phyloP scores from a whole-genome alignment of 2,113 vertebrate species.

The Paedocypris sp. region DNA sequence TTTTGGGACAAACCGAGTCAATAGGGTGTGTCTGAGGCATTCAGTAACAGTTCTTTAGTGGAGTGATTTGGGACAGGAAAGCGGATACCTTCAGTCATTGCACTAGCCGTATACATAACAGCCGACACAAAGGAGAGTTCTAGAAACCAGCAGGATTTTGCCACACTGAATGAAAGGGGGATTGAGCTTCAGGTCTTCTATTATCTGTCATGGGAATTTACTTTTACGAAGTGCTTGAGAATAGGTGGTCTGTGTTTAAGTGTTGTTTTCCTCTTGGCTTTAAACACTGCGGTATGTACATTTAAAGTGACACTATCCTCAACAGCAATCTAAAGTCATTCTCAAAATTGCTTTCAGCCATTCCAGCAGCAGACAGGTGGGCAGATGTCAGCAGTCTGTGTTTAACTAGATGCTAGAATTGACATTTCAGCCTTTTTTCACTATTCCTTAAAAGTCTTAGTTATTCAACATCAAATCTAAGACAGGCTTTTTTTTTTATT shows the following conservation, averaged over 20 bases:
- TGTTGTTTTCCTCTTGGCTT: slow-evolving; percentile 46
- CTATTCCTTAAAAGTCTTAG: too few relatives aligned
- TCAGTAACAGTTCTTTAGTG: slow-evolving; percentile 32
- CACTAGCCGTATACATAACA: slow-evolving; percentile 27
- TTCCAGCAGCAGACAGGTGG: slow-evolving; percentile 49
- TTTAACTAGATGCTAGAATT: slow-evolving; percentile 54
- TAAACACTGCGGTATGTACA: slow-evolving; percentile 56
- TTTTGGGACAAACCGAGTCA: slow-evolving; percentile 37
- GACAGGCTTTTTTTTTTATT: too few relatives aligned
- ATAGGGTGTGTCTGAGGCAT: slow-evolving; percentile 35
- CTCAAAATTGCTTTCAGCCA: slow-evolving; percentile 51
- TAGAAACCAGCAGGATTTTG: background rate
- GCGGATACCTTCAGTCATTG: slow-evolving; percentile 29
- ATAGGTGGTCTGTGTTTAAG: slow-evolving; percentile 33
- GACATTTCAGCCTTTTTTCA: too few relatives aligned
- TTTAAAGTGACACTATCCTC: slow-evolving; percentile 48
- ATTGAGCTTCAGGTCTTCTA: slow-evolving; percentile 18
- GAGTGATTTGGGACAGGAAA: slow-evolving; percentile 27
- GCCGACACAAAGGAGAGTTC: slow-evolving; percentile 19
- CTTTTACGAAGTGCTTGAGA: slow-evolving; percentile 44
- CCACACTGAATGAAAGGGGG: slow-evolving; percentile 9
- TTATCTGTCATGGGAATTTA: slow-evolving; percentile 31
- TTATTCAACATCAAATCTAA: too few relatives aligned
- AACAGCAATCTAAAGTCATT: slow-evolving; percentile 44
- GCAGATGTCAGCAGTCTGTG: slow-evolving; percentile 51